These are phyloP conservation scores for Hepsetus odoe DNA, from an alignment of 2,113 vertebrate genomes.

Conservation along the genomic window DNA sequence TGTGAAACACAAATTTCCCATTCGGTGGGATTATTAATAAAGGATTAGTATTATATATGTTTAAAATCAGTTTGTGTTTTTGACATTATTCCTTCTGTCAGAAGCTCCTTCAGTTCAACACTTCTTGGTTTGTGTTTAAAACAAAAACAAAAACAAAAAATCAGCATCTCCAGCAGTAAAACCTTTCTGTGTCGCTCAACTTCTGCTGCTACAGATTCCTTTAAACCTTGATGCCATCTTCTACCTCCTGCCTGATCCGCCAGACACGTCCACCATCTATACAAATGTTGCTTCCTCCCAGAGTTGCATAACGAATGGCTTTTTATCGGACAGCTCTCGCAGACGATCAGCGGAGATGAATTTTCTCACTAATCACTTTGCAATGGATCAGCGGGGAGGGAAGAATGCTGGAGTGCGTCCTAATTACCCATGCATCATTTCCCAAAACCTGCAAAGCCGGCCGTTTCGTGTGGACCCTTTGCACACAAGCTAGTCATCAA, in stretches of 20 bases:
- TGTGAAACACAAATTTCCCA: too few species aligned
- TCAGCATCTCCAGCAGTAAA: background rate
- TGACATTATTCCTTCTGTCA: too few species aligned
- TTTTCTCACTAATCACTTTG: conserved; percentile 54
- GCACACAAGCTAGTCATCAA: conserved; percentile 41
- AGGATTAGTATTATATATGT: too few species aligned
- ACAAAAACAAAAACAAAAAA: too few species aligned
- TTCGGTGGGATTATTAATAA: too few species aligned
- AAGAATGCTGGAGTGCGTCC: conserved; percentile 44
- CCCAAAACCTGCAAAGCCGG: conserved; percentile 45
- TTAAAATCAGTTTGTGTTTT: too few species aligned
- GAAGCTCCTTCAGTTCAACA: too few species aligned
- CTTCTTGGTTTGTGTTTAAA: too few species aligned
- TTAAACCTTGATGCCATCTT: conserved; percentile 24
- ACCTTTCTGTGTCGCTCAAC: background rate
- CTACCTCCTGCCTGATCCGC: conserved; percentile 27
- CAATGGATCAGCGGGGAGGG: conserved; percentile 55
- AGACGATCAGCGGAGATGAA: conserved; percentile 48
- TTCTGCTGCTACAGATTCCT: background rate
- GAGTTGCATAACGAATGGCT: conserved; percentile 19
- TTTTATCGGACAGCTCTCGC: conserved; percentile 40
- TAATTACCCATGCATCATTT: conserved; percentile 60
- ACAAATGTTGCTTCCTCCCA: conserved; percentile 29
- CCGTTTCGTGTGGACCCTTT: conserved; percentile 39
- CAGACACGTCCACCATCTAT: conserved; percentile 14